Evolutionary conservation across 2,888 invertebrate genomes (phyloP).

Genomic region (Resseliella maxima): DNA sequence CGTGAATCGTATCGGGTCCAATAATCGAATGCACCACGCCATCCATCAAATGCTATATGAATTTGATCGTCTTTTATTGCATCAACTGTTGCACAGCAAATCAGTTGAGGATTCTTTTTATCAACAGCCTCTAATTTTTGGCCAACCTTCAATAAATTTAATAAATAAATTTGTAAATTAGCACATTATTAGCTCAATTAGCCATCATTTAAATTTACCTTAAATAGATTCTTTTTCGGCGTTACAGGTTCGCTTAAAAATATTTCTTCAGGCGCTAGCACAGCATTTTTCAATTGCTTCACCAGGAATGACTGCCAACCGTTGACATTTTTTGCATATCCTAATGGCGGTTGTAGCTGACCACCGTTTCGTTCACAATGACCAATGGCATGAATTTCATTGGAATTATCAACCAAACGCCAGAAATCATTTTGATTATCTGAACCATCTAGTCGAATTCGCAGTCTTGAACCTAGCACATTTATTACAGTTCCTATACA

Average conservation of each 20-base stretch:
- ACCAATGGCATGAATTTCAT: slow-evolving; percentile 94
- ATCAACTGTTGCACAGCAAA: slow-evolving; percentile 96
- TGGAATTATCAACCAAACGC: slow-evolving; percentile 89
- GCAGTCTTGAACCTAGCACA: slow-evolving; percentile 86
- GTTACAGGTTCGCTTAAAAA: slow-evolving; percentile 89
- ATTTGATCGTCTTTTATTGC: slow-evolving; percentile 93
- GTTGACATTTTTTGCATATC: slow-evolving; percentile 96
- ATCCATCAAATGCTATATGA: slow-evolving; percentile 97
- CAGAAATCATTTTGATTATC: slow-evolving; percentile 99
- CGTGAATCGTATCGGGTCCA: slow-evolving; percentile 94
- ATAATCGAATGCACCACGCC: slow-evolving; percentile 98
- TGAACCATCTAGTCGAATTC: slow-evolving; percentile 92
- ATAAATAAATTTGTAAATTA: not conserved
- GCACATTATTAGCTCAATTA: not conserved
- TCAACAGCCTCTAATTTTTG: slow-evolving; percentile 97
- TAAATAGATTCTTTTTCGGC: slow-evolving; percentile 86
- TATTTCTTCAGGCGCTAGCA: slow-evolving; percentile 88
- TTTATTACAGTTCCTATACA: slow-evolving; percentile 97
- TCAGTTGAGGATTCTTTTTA: slow-evolving; percentile 95
- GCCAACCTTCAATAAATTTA: slow-evolving; percentile 72
- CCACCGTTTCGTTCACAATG: slow-evolving; percentile 93
- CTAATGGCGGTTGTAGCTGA: slow-evolving; percentile 94
- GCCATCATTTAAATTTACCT: slow-evolving; percentile 62
- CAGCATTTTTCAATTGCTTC: slow-evolving; percentile 90
- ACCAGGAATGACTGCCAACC: slow-evolving; percentile 96